A percentile compares a stretch with the other conserved stretches of the same genome.
Evolutionary conservation across 2,797 vertebrate genomes (phyloP).

Genomic region (Trachops cirrhosus): DNA sequence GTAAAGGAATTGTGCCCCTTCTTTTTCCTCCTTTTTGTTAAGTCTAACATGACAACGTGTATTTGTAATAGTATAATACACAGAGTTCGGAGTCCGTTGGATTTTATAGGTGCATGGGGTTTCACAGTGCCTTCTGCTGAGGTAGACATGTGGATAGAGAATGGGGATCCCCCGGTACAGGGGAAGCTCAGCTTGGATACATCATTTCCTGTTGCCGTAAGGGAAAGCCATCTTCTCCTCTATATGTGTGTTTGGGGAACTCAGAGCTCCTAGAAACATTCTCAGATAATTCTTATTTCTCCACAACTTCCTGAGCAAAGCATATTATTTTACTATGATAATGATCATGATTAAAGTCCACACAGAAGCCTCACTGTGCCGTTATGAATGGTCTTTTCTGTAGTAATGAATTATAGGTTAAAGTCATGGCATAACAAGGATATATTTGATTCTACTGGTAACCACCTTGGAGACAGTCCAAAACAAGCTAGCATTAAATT

Average conservation of each 20-base stretch:
- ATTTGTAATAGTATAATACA: neutral
- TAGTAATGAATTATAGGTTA: neutral
- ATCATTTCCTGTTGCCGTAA: neutral
- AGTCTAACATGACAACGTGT: neutral
- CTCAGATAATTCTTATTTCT: neutral
- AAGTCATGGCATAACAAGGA: neutral
- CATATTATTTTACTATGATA: neutral
- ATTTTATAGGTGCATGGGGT: neutral
- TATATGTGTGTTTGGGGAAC: neutral
- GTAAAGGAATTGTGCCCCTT: neutral
- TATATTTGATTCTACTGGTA: neutral
- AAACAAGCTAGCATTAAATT: neutral
- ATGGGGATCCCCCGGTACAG: no score
- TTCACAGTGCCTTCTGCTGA: neutral
- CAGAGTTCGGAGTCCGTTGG: neutral
- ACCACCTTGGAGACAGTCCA: neutral
- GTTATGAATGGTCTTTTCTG: neutral
- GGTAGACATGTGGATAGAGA: accelerated
- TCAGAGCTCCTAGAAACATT: neutral
- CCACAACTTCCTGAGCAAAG: neutral
- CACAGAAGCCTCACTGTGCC: neutral
- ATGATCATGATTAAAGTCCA: neutral
- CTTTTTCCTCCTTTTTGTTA: neutral
- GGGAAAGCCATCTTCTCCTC: neutral
- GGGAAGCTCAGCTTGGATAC: neutral